Base-by-base conservation (phyloP, 2,797 vertebrate species). In the Xenentodon cancila region DNA sequence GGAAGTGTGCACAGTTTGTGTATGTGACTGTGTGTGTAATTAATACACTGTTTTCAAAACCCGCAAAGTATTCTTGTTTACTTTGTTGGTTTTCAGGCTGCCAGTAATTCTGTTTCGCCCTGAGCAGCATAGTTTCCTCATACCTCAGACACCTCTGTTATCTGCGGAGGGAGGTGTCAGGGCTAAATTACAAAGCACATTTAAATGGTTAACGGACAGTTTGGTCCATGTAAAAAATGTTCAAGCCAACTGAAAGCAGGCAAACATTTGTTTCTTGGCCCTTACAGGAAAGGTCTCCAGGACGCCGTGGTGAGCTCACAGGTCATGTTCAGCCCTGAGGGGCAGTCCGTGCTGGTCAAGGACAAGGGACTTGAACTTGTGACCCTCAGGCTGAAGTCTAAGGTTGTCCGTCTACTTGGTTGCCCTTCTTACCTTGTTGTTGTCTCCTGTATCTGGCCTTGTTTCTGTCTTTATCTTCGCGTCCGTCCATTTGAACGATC, bases 331-430 rank as follows among this genome's bases (percentile, higher is more conserved):
- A 77, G 65, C 76, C 73, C 40, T 40, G 34, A 48, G 47, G 77
- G 80, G 60, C 0, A 27, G 57, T 17, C n/a, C 0, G 69, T 55
- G 64, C 61, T 72, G 82, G 80, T 86, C 82, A 84, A 85, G 82
- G 75, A 71, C 84, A 71, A 54, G 0, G 47, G 66, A 52, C 75
- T 75, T 88, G 85, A 88, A 83, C 86, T 81, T 63, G 32, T 57
- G 68, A 73, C 78, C 74, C 43, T 56, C 11, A 2, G 55, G 19
- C 40, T 55, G 32, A 49, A 51, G 51, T 53, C 13, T 53, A n/a
- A 40, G 19, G 34, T 3, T 11, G 9, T 45, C n/a, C 19, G 40
- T 52, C 40, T 55, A 47, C 61, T 40, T 72, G 50, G 72, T 55
- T 65, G 73, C 75, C 71, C 58, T 75, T 30, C 7, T 15, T 49